Evolutionary conservation across 64 coral and sea anemone genomes (phyloP), one percentile per base, ranked within the genome.

Genomic region (Pocillopora verrucosa): DNA sequence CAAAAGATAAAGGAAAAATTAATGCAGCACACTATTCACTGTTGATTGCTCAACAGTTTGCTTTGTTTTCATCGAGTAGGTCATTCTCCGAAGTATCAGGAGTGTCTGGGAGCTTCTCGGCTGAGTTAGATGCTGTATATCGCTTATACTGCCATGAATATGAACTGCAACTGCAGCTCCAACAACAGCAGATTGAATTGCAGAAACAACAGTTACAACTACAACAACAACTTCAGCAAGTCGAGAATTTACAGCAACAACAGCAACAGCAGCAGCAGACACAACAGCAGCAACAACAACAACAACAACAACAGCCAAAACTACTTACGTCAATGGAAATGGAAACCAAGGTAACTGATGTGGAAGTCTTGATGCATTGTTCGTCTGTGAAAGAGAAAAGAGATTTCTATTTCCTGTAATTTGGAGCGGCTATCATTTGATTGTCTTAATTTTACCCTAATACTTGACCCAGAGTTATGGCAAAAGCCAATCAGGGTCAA

Each of bases 161-260:
- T 35, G 95, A 97, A 57, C 91, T 97, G 12, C 95, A 97, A 35
- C 65, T 97, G 60, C 91, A 94, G 16, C 70, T 97, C 35, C 95
- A 97, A 45, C 95, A 97, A 41, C 95, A 97, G 58, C 95, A 97
- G 36, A 61, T 97, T 59, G 95, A 97, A 74, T 77, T 97, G 56
- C 95, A 97, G 72, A 97, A 93, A 84, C 95, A 97, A 61, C 95
- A 97, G 26, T 60, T 97, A 58, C 95, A 97, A 63, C 84, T 97
- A 56, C 95, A 97, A 38, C 95, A 97, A 11, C 95, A 97, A 76
- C 83, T 97, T 41, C 95, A 97, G 87, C 95, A 97, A 60, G 67
- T 97, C 0, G 95, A 97, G 82, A 59, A 87, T 41, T 72, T 97
- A 61, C 95, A 97, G 19, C 88, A 94, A 25, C 74, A 86, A 76